A percentile compares a stretch with the other conserved stretches of the same genome.
Conservation (phyloP, 1,140 invertebrate genomes). For the Drosophila punjabiensis region DNA sequence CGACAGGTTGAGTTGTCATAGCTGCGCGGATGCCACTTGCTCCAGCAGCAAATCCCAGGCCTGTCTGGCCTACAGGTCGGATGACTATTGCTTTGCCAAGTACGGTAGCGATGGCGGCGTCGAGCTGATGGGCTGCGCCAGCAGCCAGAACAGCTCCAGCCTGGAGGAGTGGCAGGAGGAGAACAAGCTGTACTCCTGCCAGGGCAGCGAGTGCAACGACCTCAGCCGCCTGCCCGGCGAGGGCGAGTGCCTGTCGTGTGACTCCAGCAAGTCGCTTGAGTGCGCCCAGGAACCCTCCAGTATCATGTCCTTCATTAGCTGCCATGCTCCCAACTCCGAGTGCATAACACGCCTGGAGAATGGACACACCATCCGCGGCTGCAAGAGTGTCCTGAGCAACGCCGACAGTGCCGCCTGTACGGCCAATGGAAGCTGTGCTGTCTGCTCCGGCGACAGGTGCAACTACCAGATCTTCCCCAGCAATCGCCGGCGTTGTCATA, state of each 20-base stretch:
- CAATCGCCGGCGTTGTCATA: conserved; percentile 68
- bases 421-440: conserved; percentile 58
- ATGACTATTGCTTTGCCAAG: conserved; percentile 78
- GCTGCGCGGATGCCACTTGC: conserved; percentile 48
- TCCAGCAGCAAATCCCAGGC: conserved; percentile 37
- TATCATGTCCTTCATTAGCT: conserved; percentile 31
- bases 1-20: conserved; percentile 68
- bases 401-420: conserved; percentile 51
- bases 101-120: conserved; percentile 49
- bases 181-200: conserved; percentile 61
- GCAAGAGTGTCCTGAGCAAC: conserved; percentile 41
- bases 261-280: conserved; percentile 59
- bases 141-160: conserved; percentile 57
- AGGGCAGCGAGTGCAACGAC: conserved; percentile 60
- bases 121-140: conserved; percentile 68
- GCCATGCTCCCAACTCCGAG: conserved; percentile 48
- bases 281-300: conserved; percentile 66
- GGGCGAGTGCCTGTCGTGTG: conserved; percentile 62
- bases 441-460: conserved; percentile 67
- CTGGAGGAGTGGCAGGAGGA: conserved; percentile 58
- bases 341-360: conserved; percentile 58
- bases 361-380: conserved; percentile 71
- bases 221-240: conserved; percentile 40
- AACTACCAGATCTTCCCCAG: conserved; percentile 67
- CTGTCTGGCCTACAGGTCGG: conserved; percentile 45